Evolutionary conservation across 2,888 invertebrate genomes (phyloP), one percentile per base, ranked within the genome.

Genomic region (Pelosia muscerda): DNA sequence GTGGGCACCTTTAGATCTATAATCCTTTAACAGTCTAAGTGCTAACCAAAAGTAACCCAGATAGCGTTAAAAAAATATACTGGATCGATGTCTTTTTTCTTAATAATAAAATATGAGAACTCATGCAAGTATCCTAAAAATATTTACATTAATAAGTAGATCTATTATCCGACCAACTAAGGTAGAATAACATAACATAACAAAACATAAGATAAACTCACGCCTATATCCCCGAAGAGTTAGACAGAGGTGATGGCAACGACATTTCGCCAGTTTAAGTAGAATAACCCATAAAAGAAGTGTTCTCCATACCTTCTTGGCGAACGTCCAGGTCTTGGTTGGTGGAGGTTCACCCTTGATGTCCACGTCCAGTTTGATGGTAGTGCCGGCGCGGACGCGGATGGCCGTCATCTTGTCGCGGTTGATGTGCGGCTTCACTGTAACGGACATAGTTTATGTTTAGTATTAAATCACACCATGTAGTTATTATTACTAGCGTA

Each of bases 321-420:
- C 96, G 81, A 97, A 96, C 73, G 95, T 96, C 98, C 98, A 98
- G 9, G 96, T 97, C 81, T 97, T 96, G 76, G 96, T 97, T 92
- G 99, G 99, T 85, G 98, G 97, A 63, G 99, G 99, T 95, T 99
- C 99, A 87, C 99, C 99, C 88, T 97, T 97, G 79, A 99, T 97
- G 90, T 99, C 98, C 4, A 99, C 98, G 87, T 99, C 98, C 83
- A 99, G 96, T 84, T 97, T 98, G 82, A 99, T 97, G 13, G 97
- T 95, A 85, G 98, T 97, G 0, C 99, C 99, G 26, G 98, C 98
- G 81, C 99, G 97, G 5, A 99, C 97, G 85, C 97, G 97, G 0
- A 98, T 95, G 1, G 97, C 97, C 73, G 97, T 97, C 90, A 99
- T 96, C 93, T 99, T 98, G 78, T 98, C 98, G 72, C 99, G 97